Evolutionary conservation across 2,888 invertebrate genomes (phyloP), one percentile per base, ranked within the genome.

Genomic region (Biston betularia): DNA sequence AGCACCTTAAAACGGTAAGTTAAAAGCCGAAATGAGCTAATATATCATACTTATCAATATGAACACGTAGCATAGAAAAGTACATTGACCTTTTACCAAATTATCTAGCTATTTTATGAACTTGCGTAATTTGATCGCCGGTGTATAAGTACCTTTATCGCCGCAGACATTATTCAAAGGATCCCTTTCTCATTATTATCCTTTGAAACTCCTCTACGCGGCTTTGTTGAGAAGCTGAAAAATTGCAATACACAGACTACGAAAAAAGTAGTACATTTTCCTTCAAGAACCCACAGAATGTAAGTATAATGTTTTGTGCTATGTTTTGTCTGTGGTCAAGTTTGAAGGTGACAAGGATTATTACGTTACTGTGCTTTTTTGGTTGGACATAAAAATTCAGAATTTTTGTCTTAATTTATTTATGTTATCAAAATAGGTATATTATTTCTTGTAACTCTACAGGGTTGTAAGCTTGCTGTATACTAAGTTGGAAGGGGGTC

Each of bases 121-220:
- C 11, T 52, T 38, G 8, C 3, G 5, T 14, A 14, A 38, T 52
- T 52, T 6, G 10, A 38, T 53, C 15, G 14, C 15, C 12, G 10
- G 38, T 53, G 52, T 53, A 53, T 15, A 15, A 10, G 14, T 9
- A 14, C 52, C 38, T 38, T 72, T 76, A 76, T 74, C 74, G 67
- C 72, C 66, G 46, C 12, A 46, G 68, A 73, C 70, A 76, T 77
- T 79, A 77, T 75, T 80, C 79, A 74, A 70, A 64, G 66, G 70
- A 75, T 72, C 74, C 71, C 60, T 67, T 69, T 72, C 75, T 54
- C 72, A 70, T 73, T 75, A 76, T 77, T 73, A 77, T 74, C 58
- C 71, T 68, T 50, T 52, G 63, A 74, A 72, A 69, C 69, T 69
- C 53, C 44, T 56, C 56, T 57, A 52, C 70, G 65, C 64, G 68